Percentiles rank a stretch among this genome's conserved stretches.
phyloP scores from a whole-genome alignment of 2,888 invertebrate species.

The Plusia festucae region DNA sequence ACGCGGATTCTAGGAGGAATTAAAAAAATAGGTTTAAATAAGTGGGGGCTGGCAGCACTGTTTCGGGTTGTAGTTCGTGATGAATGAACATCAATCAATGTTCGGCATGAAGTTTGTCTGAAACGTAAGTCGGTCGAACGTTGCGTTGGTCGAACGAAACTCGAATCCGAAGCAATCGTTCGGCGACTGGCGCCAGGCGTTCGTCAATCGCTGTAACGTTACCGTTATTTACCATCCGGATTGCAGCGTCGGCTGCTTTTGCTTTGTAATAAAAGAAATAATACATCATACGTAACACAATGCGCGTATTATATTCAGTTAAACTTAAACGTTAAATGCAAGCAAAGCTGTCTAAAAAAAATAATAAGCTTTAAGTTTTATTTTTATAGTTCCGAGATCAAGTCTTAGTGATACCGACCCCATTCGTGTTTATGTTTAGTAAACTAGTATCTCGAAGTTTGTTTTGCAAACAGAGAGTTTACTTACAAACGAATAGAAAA shows the following conservation, averaged over 20 bases:
- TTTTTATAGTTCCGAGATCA: slow-evolving; percentile 10
- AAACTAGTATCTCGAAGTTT: slow-evolving; percentile 79
- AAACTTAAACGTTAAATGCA: slow-evolving; percentile 38
- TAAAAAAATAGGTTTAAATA: no score
- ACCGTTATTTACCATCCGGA: slow-evolving; percentile 23
- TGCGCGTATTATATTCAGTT: slow-evolving; percentile 58
- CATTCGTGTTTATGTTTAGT: slow-evolving; percentile 79
- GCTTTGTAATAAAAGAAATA: slow-evolving; percentile 54
- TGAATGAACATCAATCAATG: no score
- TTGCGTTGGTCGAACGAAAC: no score
- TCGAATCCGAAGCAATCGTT: slow-evolving; percentile 3
- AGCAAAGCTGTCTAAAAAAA: slow-evolving; percentile 30
- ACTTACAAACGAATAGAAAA: slow-evolving; percentile 64
- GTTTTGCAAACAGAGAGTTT: slow-evolving; percentile 84
- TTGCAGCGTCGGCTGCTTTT: slow-evolving; percentile 20
- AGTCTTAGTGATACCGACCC: slow-evolving; percentile 68
- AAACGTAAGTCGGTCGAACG: no score
- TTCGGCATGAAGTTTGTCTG: no score
- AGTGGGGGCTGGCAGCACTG: no score
- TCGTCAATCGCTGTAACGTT: no score
- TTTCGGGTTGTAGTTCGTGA: no score
- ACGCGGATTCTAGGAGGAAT: no score
- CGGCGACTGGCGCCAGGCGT: slow-evolving; percentile 6
- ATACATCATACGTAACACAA: slow-evolving; percentile 76
- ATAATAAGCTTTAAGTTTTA: slow-evolving; percentile 33